phyloP scores from a whole-genome alignment of 2,797 vertebrate genomes.

The Apogon hyalosoma region DNA sequence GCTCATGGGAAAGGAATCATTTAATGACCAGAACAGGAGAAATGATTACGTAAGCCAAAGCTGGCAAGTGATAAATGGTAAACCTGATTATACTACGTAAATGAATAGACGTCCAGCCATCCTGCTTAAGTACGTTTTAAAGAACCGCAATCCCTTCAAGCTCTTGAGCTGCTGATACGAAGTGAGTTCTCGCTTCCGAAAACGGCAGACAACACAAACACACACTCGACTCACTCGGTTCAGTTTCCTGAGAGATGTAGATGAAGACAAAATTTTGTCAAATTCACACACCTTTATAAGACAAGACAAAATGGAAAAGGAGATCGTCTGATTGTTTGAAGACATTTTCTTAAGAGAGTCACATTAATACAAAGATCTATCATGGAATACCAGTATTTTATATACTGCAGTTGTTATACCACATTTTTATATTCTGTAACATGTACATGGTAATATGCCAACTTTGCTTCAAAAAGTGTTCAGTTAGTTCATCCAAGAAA shows the following conservation, averaged over 20 bases:
- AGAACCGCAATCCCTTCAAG: no score
- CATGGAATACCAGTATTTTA: constrained; percentile 84
- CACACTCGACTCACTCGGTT: constrained; percentile 33
- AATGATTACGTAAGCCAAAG: no score
- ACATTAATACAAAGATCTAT: constrained; percentile 87
- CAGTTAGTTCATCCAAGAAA: constrained; percentile 82
- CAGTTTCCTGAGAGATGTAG: constrained; percentile 54
- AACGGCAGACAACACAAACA: constrained; percentile 16
- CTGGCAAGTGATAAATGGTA: no score
- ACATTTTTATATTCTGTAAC: constrained; percentile 84
- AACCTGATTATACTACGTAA: no score
- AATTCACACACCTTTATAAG: constrained; percentile 82
- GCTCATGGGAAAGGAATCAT: no score
- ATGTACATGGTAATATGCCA: constrained; percentile 84
- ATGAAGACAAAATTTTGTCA: constrained; percentile 71
- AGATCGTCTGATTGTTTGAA: constrained; percentile 82
- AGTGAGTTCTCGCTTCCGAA: background rate
- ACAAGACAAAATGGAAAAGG: constrained; percentile 84
- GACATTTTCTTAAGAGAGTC: constrained; percentile 86
- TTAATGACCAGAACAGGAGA: no score
- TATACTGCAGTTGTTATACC: constrained; percentile 83
- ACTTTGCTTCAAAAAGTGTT: constrained; percentile 81
- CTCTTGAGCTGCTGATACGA: no score
- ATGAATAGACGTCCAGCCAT: no score
- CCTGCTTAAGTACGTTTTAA: no score